Evolutionary conservation across 2,797 vertebrate genomes (phyloP).

Genomic region (Phoxinus dragarum): DNA sequence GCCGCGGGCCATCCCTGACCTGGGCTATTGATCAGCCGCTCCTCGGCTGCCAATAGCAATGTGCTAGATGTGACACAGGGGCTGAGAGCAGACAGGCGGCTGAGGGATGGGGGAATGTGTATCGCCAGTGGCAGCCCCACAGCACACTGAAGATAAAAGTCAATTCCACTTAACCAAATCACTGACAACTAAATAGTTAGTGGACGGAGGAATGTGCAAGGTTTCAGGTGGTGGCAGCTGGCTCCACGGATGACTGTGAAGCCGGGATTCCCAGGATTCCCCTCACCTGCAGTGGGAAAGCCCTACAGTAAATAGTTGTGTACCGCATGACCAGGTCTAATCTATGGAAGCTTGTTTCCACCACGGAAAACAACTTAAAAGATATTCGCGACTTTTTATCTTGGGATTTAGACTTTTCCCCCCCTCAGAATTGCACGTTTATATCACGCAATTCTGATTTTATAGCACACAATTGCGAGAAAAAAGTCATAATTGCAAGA

Average conservation of each 20-base stretch:
- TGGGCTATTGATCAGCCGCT: conserved; percentile 90
- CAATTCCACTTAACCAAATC: conserved; percentile 98
- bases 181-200: conserved; percentile 98
- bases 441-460: too few species aligned
- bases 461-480: not conserved
- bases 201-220: conserved; percentile 85
- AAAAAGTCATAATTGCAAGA: too few species aligned
- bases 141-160: conserved; percentile 91
- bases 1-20: conserved; percentile 87
- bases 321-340: not conserved
- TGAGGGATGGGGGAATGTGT: conserved; percentile 80
- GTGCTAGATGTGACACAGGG: conserved; percentile 86
- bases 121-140: conserved; percentile 88
- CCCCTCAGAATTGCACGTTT: not conserved
- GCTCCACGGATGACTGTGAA: conserved; percentile 64
- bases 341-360: not conserved
- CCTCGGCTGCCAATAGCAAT: conserved; percentile 93
- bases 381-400: not conserved
- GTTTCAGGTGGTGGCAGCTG: conserved; percentile 74
- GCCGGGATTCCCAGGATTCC: conserved; percentile 69
- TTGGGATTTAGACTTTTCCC: not conserved
- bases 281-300: conserved; percentile 58
- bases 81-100: conserved; percentile 74
- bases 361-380: too few species aligned
- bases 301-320: not conserved